Evolutionary conservation across 2,113 vertebrate species (phyloP).

Genomic region (Corapipo altera): DNA sequence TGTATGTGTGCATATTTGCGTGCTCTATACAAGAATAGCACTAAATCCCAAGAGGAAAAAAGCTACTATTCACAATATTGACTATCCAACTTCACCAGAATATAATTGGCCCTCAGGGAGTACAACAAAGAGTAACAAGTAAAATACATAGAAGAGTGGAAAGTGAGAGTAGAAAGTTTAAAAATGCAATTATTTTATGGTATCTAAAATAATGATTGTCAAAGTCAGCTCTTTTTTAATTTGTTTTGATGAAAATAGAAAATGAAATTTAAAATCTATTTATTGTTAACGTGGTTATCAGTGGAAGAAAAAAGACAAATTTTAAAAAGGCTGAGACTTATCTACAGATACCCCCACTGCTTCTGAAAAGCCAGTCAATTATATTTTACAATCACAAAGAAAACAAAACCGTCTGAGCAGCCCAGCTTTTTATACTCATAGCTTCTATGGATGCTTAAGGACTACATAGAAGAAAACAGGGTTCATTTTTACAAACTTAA

Average conservation of each 20-base stretch:
- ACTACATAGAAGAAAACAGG: background rate
- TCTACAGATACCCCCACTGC: background rate
- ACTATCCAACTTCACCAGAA: background rate
- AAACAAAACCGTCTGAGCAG: background rate
- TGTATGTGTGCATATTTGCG: background rate
- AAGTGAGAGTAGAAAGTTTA: background rate
- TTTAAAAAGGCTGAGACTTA: background rate
- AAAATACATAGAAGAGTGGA: background rate
- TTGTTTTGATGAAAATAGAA: slow-evolving; percentile 21
- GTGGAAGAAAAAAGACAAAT: background rate
- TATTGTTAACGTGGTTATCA: background rate
- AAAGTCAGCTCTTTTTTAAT: background rate
- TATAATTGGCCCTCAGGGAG: slow-evolving; percentile 32
- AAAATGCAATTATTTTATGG: background rate
- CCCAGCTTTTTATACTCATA: background rate
- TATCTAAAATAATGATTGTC: background rate
- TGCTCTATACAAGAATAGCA: background rate
- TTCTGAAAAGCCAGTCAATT: background rate
- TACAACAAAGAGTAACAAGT: background rate
- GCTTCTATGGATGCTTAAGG: background rate
- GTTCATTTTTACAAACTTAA: background rate
- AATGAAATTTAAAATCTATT: background rate
- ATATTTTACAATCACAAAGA: background rate
- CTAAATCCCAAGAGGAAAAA: background rate
- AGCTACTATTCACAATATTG: background rate